Conservation (phyloP, 2,797 vertebrate genomes). For the Okamejei kenojei region DNA sequence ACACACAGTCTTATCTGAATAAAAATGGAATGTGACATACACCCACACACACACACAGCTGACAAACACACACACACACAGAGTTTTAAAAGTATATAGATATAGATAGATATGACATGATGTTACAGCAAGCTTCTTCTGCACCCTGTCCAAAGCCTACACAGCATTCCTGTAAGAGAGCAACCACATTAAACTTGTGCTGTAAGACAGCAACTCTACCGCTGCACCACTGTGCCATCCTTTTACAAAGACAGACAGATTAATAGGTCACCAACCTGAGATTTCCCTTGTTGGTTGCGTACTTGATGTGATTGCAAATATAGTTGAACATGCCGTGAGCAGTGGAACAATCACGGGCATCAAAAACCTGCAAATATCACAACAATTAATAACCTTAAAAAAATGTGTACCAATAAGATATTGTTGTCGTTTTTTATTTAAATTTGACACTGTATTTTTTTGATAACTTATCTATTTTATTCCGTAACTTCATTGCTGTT, state of each 20-base stretch:
- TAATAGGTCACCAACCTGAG: constrained; percentile 67
- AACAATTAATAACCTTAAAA: neutral
- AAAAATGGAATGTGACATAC: too few relatives aligned
- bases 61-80: too few relatives aligned
- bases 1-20: too few relatives aligned
- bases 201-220: too few relatives aligned
- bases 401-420: neutral
- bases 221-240: too few relatives aligned
- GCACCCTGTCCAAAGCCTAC: too few relatives aligned
- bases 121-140: too few relatives aligned
- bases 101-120: too few relatives aligned
- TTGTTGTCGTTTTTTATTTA: neutral
- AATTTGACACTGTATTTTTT: neutral
- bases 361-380: constrained; percentile 73
- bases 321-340: constrained; percentile 98
- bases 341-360: constrained; percentile 91
- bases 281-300: constrained; percentile 97
- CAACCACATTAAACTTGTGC: too few relatives aligned
- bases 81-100: too few relatives aligned
- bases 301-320: constrained; percentile 97
- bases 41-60: too few relatives aligned
- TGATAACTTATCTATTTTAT: constrained; percentile 9
- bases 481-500: neutral
- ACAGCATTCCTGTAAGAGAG: too few relatives aligned
- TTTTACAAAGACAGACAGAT: neutral